Evolutionary conservation across 2,797 vertebrate genomes (phyloP).

Genomic region (Poecile montanus): DNA sequence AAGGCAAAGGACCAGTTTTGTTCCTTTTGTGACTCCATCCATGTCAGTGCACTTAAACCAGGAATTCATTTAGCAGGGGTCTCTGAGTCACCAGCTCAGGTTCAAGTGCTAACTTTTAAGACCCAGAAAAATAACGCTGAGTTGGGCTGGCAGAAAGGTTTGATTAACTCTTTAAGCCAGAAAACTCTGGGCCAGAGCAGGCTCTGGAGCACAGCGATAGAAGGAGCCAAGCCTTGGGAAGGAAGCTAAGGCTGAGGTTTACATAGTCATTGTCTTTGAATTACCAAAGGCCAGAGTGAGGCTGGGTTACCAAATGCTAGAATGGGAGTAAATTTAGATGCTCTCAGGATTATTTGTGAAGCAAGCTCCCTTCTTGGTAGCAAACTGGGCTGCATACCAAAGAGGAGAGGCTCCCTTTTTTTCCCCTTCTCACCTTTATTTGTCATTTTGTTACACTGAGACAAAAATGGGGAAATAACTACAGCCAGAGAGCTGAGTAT

Average conservation of each 20-base stretch:
- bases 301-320: background rate
- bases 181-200: background rate
- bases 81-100: background rate
- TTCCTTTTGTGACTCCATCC: background rate
- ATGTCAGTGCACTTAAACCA: background rate
- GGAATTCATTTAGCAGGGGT: background rate
- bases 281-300: background rate
- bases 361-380: background rate
- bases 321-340: background rate
- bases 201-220: background rate
- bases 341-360: background rate
- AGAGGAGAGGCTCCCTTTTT: background rate
- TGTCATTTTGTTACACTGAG: rapidly evolving
- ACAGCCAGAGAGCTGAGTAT: background rate
- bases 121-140: background rate
- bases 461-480: background rate
- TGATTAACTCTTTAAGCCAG: background rate
- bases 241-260: slow-evolving; percentile 27
- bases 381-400: background rate
- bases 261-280: background rate
- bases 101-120: background rate
- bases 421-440: background rate
- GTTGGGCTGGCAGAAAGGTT: background rate
- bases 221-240: background rate
- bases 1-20: slow-evolving; percentile 1